Evolutionary conservation across 2,797 vertebrate species (phyloP).

Genomic region (Acestrorhynchus altus): DNA sequence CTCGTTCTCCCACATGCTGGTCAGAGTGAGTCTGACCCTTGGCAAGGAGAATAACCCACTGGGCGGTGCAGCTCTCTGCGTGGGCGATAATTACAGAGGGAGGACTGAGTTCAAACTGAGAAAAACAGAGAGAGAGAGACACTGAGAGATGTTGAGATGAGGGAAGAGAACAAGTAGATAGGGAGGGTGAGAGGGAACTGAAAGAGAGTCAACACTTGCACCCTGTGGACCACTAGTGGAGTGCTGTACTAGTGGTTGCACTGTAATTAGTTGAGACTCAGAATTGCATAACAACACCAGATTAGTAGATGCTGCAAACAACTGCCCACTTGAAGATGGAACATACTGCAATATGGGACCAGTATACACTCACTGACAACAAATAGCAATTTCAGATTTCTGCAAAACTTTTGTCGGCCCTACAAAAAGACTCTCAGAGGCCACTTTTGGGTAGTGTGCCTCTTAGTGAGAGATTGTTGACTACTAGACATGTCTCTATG

Average conservation of each 20-base stretch:
- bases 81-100: slow-evolving; percentile 31
- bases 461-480: no score
- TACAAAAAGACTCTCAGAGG: no score
- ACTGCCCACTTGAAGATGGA: not conserved
- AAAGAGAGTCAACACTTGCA: slow-evolving; percentile 41
- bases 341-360: no score
- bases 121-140: slow-evolving; percentile 23
- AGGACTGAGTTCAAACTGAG: slow-evolving; percentile 6
- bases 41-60: not conserved
- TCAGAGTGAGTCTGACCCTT: not conserved
- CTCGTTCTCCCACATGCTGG: not conserved
- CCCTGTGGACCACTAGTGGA: not conserved
- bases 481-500: no score
- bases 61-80: not conserved
- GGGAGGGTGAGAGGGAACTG: slow-evolving; percentile 47
- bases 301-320: not conserved
- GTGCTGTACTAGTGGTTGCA: not conserved
- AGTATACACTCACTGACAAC: no score
- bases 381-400: not conserved
- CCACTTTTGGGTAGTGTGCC: no score
- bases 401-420: no score
- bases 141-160: not conserved
- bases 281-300: not conserved
- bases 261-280: not conserved
- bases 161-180: not conserved